Evolutionary conservation across 1,140 invertebrate species (phyloP).

Genomic region (Heliconius nattereri): DNA sequence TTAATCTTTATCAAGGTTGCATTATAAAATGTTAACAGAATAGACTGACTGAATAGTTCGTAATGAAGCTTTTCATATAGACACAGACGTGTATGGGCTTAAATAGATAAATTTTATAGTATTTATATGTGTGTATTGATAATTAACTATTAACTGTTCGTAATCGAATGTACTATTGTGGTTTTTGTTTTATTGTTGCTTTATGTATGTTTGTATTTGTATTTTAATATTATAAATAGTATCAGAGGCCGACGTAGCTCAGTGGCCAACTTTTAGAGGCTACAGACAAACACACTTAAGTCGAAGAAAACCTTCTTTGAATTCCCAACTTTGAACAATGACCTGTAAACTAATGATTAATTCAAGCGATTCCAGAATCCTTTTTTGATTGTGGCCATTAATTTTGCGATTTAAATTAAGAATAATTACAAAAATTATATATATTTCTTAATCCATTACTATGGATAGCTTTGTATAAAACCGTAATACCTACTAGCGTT

Average conservation of each 20-base stretch:
- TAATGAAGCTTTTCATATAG: constrained; percentile 28
- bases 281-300: constrained; percentile 71
- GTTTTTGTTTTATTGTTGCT: not conserved
- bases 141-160: not conserved
- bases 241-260: no score
- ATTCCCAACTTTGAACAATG: constrained; percentile 64
- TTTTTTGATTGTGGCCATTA: constrained; percentile 50
- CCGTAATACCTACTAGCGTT: no score
- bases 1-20: constrained; percentile 38
- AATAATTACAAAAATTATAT: not conserved
- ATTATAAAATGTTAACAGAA: constrained; percentile 25
- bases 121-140: not conserved
- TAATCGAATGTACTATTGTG: not conserved
- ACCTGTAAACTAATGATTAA: constrained; percentile 75
- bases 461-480: no score
- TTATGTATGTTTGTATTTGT: not conserved
- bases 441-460: not conserved
- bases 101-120: not conserved
- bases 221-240: not conserved
- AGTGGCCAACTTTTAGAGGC: not conserved
- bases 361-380: constrained; percentile 70
- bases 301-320: constrained; percentile 56
- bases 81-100: not conserved
- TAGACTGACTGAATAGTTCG: constrained; percentile 25
- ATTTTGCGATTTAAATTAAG: not conserved